These are phyloP conservation scores for Polydrusus cervinus DNA, from an alignment of 2,888 invertebrate genomes.

Conservation along the genomic window DNA sequence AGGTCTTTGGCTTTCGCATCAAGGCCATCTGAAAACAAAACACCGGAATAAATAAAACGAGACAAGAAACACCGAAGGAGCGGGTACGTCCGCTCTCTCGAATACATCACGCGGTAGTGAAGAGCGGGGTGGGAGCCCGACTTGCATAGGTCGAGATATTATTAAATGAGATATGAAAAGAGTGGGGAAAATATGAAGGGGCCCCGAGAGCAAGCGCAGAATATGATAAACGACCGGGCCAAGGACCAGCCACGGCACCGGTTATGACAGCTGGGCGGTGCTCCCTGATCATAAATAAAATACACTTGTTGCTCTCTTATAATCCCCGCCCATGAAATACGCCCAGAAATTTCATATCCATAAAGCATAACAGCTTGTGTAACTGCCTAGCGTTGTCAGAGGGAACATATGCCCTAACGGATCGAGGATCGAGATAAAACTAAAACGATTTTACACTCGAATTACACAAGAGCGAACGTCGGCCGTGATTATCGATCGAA, in stretches of 20 bases:
- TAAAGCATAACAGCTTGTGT: conserved; percentile 62
- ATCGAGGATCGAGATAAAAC: conserved; percentile 55
- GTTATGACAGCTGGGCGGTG: conserved; percentile 83
- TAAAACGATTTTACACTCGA: conserved; percentile 60
- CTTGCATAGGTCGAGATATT: conserved; percentile 73
- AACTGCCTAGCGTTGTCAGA: conserved; percentile 26
- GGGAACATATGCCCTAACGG: conserved; percentile 56
- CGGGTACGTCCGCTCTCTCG: conserved; percentile 61
- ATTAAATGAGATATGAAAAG: conserved; percentile 71
- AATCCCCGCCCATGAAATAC: conserved; percentile 75
- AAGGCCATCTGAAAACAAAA: conserved; percentile 59
- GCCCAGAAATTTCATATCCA: conserved; percentile 70
- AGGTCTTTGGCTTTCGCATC: conserved; percentile 59
- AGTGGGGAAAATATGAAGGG: conserved; percentile 65
- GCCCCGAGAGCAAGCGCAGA: conserved; percentile 69
- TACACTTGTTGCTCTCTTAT: conserved; percentile 78
- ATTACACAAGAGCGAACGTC: conserved; percentile 46
- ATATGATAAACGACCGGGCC: conserved; percentile 68
- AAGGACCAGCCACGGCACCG: conserved; percentile 78
- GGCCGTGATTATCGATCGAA: conserved; percentile 45
- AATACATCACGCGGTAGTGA: conserved; percentile 60
- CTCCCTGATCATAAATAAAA: conserved; percentile 81
- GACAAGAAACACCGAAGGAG: conserved; percentile 41
- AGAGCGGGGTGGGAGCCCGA: conserved; percentile 61
- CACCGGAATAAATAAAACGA: conserved; percentile 46